Evolutionary conservation across 2,113 vertebrate species (phyloP).

Genomic region (Dissostichus mawsoni): DNA sequence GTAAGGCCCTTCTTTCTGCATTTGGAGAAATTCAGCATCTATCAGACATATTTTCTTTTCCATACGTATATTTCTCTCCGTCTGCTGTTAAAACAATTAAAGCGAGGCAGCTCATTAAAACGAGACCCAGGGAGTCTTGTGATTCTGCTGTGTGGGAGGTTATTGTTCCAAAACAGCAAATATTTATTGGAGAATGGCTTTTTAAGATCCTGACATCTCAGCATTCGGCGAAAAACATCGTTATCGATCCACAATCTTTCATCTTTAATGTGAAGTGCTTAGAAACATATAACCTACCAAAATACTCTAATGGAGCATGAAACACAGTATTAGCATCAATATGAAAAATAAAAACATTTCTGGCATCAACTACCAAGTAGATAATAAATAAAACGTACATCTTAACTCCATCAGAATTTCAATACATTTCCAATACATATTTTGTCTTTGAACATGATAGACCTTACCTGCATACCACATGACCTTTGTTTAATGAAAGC

Average conservation of each 20-base stretch:
- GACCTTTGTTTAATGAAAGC: no score
- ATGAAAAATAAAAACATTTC: background rate
- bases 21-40: background rate
- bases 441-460: background rate
- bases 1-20: background rate
- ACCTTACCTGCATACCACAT: background rate
- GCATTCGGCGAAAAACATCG: slow-evolving; percentile 34
- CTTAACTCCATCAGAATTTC: background rate
- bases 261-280: slow-evolving; percentile 1
- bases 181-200: background rate
- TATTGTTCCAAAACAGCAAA: slow-evolving; percentile 29
- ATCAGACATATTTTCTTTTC: background rate
- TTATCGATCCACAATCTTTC: slow-evolving; percentile 25
- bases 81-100: background rate
- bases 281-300: background rate
- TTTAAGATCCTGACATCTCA: slow-evolving; percentile 19
- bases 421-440: background rate
- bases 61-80: background rate
- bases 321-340: background rate
- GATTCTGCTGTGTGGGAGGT: slow-evolving; percentile 27
- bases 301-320: background rate
- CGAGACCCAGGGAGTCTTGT: background rate
- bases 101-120: slow-evolving; percentile 10
- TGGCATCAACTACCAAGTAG: background rate
- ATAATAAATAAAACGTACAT: background rate